Conservation (phyloP, 1,140 invertebrate genomes). For the Macrocentrus cingulum region DNA sequence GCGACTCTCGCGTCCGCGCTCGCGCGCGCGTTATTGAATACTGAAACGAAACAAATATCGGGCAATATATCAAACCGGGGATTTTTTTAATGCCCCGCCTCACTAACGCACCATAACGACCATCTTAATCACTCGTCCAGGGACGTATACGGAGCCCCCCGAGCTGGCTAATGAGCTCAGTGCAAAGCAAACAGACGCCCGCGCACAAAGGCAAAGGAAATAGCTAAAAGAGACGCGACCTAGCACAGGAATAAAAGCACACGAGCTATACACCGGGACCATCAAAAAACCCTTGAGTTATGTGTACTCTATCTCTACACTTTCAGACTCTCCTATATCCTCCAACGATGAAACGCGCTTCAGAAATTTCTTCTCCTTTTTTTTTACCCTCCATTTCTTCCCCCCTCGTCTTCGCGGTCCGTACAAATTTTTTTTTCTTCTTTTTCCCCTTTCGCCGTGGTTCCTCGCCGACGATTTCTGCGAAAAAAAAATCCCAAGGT, state of each 20-base stretch:
- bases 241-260: slow-evolving; percentile 28
- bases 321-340: too few relatives aligned
- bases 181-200: slow-evolving; percentile 38
- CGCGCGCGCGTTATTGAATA: slow-evolving; percentile 25
- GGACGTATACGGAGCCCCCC: slow-evolving; percentile 6
- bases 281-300: slow-evolving; percentile 6
- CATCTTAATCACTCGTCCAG: slow-evolving; percentile 36
- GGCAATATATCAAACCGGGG: slow-evolving; percentile 30
- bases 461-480: slow-evolving; percentile 11
- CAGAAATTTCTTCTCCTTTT: too few relatives aligned
- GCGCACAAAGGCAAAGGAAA: slow-evolving; percentile 30
- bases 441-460: neutral
- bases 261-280: slow-evolving; percentile 3
- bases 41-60: slow-evolving; percentile 31
- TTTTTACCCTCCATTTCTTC: neutral
- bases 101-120: slow-evolving; percentile 37
- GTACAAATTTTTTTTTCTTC: too few relatives aligned
- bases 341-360: too few relatives aligned
- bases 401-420: neutral
- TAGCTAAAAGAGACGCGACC: slow-evolving; percentile 26
- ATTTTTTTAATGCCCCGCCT: slow-evolving; percentile 32
- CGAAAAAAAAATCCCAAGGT: slow-evolving; percentile 13
- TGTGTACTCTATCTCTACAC: slow-evolving; percentile 8
- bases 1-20: neutral
- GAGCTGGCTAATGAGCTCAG: slow-evolving; percentile 36